Evolutionary conservation across 2,797 vertebrate species (phyloP).

Genomic region (Ispidina lecontei): DNA sequence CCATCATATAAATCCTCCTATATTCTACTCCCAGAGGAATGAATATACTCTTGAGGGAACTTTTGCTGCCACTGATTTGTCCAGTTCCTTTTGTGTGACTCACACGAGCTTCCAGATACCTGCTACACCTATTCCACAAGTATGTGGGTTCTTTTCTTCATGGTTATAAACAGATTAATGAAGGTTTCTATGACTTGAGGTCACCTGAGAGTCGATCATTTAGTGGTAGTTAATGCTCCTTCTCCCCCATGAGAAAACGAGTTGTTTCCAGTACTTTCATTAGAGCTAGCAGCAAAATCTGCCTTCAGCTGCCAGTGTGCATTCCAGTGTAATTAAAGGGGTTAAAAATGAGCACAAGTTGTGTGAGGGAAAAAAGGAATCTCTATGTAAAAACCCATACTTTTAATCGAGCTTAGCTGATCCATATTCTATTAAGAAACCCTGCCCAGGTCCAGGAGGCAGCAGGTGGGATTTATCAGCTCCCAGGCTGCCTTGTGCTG

Average conservation of each 20-base stretch:
- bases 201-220: not conserved
- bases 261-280: not conserved
- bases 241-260: not conserved
- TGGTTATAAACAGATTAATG: not conserved
- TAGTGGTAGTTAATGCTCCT: not conserved
- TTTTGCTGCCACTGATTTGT: not conserved
- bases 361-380: not conserved
- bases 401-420: slow-evolving; percentile 48
- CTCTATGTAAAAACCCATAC: not conserved
- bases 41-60: not conserved
- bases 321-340: not conserved
- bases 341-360: not conserved
- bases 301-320: not conserved
- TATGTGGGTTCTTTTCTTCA: not conserved
- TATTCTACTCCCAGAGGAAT: not conserved
- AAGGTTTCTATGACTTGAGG: not conserved
- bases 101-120: not conserved
- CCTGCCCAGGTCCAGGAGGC: not conserved
- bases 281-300: not conserved
- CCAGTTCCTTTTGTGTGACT: not conserved
- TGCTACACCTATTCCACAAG: not conserved
- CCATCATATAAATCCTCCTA: slow-evolving; percentile 43
- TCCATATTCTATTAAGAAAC: slow-evolving; percentile 30
- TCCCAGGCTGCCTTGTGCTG: slow-evolving; percentile 19
- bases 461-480: slow-evolving; percentile 46